phyloP scores from a whole-genome alignment of 2,888 invertebrate species.

The Choristoneura rosaceana region DNA sequence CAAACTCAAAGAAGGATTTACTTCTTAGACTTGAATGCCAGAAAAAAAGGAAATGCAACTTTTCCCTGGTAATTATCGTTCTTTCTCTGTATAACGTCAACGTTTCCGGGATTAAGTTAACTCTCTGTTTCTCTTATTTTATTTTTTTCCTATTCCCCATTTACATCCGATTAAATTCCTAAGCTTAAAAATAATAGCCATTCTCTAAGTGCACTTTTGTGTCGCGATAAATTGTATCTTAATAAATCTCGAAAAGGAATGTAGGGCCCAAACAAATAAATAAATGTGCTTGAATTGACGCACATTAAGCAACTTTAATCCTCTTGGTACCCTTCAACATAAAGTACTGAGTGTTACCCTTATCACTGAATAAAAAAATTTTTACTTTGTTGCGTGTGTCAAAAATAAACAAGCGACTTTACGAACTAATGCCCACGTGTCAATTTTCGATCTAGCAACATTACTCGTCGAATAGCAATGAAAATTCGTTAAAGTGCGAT shows the following conservation, averaged over 20 bases:
- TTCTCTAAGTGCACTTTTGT: constrained; percentile 10
- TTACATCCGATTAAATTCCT: constrained; percentile 3
- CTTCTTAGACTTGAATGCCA: not conserved
- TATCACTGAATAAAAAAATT: too few relatives aligned
- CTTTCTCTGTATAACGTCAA: constrained; percentile 1
- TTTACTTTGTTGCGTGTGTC: too few relatives aligned
- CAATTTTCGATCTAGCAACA: too few relatives aligned
- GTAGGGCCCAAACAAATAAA: not conserved
- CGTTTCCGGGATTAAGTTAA: constrained; percentile 7
- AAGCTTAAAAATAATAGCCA: constrained; percentile 3
- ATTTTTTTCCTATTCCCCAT: constrained; percentile 5
- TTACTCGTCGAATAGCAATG: too few relatives aligned
- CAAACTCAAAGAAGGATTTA: not conserved
- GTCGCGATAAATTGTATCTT: constrained; percentile 5
- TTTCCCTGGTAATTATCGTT: constrained; percentile 2
- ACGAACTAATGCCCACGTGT: too few relatives aligned
- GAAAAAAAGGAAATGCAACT: not conserved
- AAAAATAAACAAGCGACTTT: too few relatives aligned
- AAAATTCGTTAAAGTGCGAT: too few relatives aligned
- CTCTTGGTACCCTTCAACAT: not conserved
- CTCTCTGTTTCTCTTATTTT: not conserved
- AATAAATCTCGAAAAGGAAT: constrained; percentile 7
- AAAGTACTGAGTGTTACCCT: not conserved
- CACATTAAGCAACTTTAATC: not conserved
- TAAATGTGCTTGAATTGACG: not conserved